Base-by-base conservation (phyloP, 2,113 vertebrate genomes). In the Cebidichthys violaceus region DNA sequence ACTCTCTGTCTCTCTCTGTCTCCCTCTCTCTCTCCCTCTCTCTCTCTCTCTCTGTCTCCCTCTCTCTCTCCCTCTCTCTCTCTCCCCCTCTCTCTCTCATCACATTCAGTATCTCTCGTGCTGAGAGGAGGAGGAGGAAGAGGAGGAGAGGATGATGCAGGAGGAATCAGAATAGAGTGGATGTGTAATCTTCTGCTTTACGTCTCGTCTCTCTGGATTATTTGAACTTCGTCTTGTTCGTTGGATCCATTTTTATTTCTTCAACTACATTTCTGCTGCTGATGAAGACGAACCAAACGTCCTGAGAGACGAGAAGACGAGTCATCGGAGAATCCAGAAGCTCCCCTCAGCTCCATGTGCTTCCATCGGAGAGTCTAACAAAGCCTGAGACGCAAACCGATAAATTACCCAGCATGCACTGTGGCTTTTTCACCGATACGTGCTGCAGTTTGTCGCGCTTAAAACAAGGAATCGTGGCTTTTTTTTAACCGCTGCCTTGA, bases 41-140 rank as follows among this genome's bases (percentile, higher is more conserved):
- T 33, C 31, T 33, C 31, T 33, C 31, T 33, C 3, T 33, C 31
- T 33, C 31, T 33, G 3, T 33, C 4, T 33, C 31, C 2, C 4
- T 31, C 31, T 31, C 31, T 31, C 31, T 31, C 31, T 31, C 31
- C 2, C 2, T 2, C 31, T 4, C 31, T 4, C 31, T 33, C 31
- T 33, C 31, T 33, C 31, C 31, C 18, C 75, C 78, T 87, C 72
- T 24, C 47, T 87, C 66, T 76, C 82, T 79, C 76, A 10, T 57
- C 79, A 59, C 83, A 86, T 78, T 82, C 82, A 82, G 80, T 80
- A 75, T 81, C 75, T 76, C 83, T 85, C 78, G 68, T 65, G 39
- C 77, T 60, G 75, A 4, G 74, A 82, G 60, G 80, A 87, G 20
- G 87, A 90, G 61, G 76, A 81, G 75, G 74, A 72, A 47, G 79